Evolutionary conservation across 2,113 vertebrate genomes (phyloP), one percentile per base, ranked within the genome.

Genomic region (Thermophis baileyi): DNA sequence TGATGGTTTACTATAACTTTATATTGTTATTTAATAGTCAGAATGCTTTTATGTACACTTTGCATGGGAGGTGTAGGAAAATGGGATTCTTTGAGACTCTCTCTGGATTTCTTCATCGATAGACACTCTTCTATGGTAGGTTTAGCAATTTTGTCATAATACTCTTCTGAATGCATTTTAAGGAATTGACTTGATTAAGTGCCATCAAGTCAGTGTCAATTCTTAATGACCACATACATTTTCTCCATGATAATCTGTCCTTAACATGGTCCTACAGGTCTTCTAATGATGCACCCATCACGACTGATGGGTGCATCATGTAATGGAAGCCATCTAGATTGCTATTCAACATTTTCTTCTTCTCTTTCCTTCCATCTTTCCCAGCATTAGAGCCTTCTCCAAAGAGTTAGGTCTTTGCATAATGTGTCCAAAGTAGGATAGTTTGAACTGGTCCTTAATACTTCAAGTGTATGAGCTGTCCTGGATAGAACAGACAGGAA

Each of bases 111-210:
- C 55, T 69, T 50, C 30, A 51, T 40, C 3, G 16, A 30, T n/a
- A 20, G 47, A 90, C 40, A 46, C 30, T 25, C 16, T 85, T 40
- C 6, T 88, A 10, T 54, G 20, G 2, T 85, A 94, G 5, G 14
- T 7, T 50, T 74, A 91, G 24, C 40, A 49, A 57, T 94, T 94
- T 94, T 91, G 27, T 81, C 92, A 93, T 88, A 91, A 12, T 93
- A 91, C 88, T 88, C 93, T 87, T 93, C 91, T 0, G 20, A 92
- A 93, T 94, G 94, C 93, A 95, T 93, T 81, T 81, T 95, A 27
- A n/a, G 25, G 30, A 55, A 40, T 81, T 44, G 35, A 22, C 35
- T 40, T 81, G 35, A 81, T 81, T 81, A 81, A 40, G 35, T 81
- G 74, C 74, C 35, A 81, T 81, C 74, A 81, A 44, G 35, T 81